Base-by-base conservation (phyloP, 2,113 vertebrate genomes). In the Canis aureus region DNA sequence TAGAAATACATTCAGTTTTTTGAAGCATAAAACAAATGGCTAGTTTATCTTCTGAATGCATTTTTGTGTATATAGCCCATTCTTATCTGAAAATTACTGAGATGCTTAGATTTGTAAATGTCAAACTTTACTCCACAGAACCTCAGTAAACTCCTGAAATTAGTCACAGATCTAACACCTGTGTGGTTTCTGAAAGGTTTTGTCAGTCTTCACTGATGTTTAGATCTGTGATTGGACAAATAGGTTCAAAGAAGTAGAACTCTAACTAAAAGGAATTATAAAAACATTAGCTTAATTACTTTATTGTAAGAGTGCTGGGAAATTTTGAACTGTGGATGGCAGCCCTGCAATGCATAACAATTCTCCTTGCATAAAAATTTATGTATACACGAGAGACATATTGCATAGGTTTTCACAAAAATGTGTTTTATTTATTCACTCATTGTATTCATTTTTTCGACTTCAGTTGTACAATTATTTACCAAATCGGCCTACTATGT, bases 231-330 rank as follows among this genome's bases (percentile, higher is more conserved):
- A 85, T 11, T 94, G 22, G 32, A 55, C 32, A 92, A 35, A 73
- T 8, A 38, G 8, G 29, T 89, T 73, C 13, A 51, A 94, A 84
- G 43, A 74, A 74, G 19, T 19, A 59, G 19, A 25, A 74, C 15
- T 78, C 84, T 84, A 59, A 73, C 9, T 94, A 43, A 85, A 92
- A 86, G 32, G 5, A 92, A 90, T 62, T 80, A 85, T 73, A 67
- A 59, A 79, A 81, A 35, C 8, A 8, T 78, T 59, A 71, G 4
- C 60, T 83, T 73, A 81, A 57, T 66, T 57, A 62, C 74, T 84
- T 60, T 92, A 66, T 57, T 76, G 23, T 64, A 35, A 74, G 32
- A 62, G 5, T 81, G 25, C 64, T 55, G 10, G 38, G 27, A 57
- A 86, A 60, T 57, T 79, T 79, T 11, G 0, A 92, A 81, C 7